phyloP scores from a whole-genome alignment of 1,140 invertebrate genomes.

The Cyclina sinensis region DNA sequence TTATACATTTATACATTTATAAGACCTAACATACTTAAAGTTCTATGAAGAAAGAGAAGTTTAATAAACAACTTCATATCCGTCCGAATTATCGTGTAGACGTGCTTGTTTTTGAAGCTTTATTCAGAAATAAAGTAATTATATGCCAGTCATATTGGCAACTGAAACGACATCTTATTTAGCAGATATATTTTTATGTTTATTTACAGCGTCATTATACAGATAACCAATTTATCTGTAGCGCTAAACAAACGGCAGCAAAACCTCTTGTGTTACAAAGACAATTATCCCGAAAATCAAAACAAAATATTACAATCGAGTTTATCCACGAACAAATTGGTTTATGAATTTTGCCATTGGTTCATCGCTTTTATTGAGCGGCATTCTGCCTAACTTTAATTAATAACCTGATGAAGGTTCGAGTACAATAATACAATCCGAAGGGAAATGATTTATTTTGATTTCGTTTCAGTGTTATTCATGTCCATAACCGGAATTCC shows the following conservation, averaged over 20 bases:
- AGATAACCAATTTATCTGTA: neutral
- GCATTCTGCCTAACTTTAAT: neutral
- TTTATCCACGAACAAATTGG: neutral
- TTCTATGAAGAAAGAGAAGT: no score
- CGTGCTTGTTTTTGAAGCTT: no score
- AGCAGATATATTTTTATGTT: no score
- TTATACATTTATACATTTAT: no score
- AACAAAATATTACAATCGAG: neutral
- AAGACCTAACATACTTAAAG: no score
- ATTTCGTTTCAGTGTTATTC: neutral
- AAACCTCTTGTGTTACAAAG: neutral
- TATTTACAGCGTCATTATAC: no score
- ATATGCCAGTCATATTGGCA: no score
- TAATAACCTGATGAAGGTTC: neutral
- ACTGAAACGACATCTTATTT: no score
- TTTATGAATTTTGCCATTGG: neutral
- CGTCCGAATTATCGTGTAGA: no score
- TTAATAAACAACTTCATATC: no score
- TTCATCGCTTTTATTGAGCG: neutral
- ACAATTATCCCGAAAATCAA: neutral
- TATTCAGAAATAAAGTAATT: no score
- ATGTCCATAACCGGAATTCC: neutral
- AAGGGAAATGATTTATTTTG: neutral
- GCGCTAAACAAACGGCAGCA: neutral
- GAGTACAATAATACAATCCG: neutral